Evolutionary conservation across 2,888 invertebrate genomes (phyloP), one percentile per base, ranked within the genome.

Genomic region (Ligdia adustata): DNA sequence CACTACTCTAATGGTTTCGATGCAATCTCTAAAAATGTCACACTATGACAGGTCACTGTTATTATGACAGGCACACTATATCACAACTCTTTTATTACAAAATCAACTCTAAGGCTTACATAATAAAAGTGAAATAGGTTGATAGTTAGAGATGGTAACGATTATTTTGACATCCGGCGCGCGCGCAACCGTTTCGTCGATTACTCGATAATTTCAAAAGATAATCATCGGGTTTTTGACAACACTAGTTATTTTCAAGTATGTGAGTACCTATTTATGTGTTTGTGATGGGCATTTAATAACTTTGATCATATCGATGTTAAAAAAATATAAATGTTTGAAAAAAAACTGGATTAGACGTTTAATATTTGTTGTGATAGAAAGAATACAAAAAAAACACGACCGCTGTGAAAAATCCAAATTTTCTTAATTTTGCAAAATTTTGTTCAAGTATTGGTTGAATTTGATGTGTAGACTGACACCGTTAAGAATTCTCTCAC

Each of bases 201-300:
- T 87, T 88, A 89, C 76, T 85, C 78, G 88, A 89, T 89, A 89
- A 88, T 89, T 89, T 86, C 60, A 71, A 57, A 59, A 78, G 87
- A 88, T 88, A 75, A 75, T 63, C 70, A 86, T 86, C 81, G 58
- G n/a, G 64, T 69, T 83, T 87, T 87, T 83, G 85, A 86, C 86
- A 86, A 82, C 80, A 69, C 73, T 72, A 75, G 68, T 74, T 72
- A 72, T 75, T 81, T 75, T 60, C 60, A 69, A 76, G 69, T 71
- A 67, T 45, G 28, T 50, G 14, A 3, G n/a, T n/a, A n/a, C n/a
- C 6, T 57, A 56, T 65, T 70, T 37, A 37, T 15, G 52, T 66
- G 57, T 62, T 57, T 61, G 50, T 69, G 69, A 69, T 70, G 59
- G 50, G 37, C 52, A 56, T 49, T 41, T 54, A 54, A 56, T 44